Evolutionary conservation across 2,888 invertebrate genomes (phyloP), one percentile per base, ranked within the genome.

Genomic region (Pachymerium ferrugineum): DNA sequence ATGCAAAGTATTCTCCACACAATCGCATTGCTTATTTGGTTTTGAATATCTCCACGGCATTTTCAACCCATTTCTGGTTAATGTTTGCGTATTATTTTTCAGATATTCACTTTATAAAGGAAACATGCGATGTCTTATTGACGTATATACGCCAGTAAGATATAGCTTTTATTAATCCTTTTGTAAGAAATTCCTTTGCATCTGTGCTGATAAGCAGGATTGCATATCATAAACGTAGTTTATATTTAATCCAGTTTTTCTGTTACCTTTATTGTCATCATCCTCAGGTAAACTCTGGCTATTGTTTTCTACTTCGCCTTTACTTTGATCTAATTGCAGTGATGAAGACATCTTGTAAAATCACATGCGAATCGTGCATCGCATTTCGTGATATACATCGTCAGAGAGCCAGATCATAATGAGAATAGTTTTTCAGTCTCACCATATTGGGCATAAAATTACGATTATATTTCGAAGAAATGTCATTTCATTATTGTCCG

Each of bases 1-100:
- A 62, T 62, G 62, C 28, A 62, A 62, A 62, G 62, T 62, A 62
- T 62, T 25, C 28, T 62, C 62, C 62, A 62, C 62, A 62, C 10
- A 19, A 54, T 62, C 62, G 62, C 62, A 25, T n/a, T 62, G 62
- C 12, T 62, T 62, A 25, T 22, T 62, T n/a, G 62, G 2, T 28
- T 25, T 8, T 62, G 28, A 62, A 62, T 28, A 12, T 62, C 62
- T 62, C 62, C 62, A 62, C 25, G 62, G 62, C 62, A 62, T 62
- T 62, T 62, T 62, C 62, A 62, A 62, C 62, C 62, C 62, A 62
- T 62, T 22, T 62, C 62, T 12, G 12, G 28, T 3, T 28, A 6
- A 62, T n/a, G n/a, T n/a, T n/a, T n/a, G n/a, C 25, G 25, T 14
- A 22, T 62, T 62, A 28, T 6, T n/a, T n/a, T n/a, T n/a, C n/a